Conservation (phyloP, 2,113 vertebrate species). For the Dipodomys merriami region DNA sequence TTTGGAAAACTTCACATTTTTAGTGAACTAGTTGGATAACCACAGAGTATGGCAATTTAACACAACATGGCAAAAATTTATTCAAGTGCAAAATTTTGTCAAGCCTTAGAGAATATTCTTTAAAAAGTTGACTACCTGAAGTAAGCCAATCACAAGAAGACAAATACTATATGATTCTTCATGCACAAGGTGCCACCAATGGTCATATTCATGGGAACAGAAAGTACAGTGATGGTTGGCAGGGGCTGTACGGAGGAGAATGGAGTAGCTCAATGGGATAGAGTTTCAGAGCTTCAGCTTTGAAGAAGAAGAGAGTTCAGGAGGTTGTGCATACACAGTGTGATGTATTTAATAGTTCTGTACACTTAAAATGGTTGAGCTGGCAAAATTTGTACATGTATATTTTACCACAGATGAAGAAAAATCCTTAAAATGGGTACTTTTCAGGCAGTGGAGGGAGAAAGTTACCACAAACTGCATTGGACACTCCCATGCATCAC, state of each 20-base stretch:
- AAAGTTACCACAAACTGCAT: background rate
- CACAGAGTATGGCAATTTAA: background rate
- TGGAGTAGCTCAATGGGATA: background rate
- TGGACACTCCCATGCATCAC: too few relatives aligned
- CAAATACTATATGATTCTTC: background rate
- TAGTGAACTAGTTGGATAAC: background rate
- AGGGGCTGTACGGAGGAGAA: background rate
- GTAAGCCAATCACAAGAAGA: background rate
- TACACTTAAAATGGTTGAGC: background rate
- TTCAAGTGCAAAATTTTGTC: background rate
- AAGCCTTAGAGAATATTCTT: background rate
- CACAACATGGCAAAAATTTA: background rate
- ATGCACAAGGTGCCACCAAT: background rate
- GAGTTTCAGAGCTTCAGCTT: background rate
- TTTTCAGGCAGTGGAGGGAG: background rate
- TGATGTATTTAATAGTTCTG: background rate
- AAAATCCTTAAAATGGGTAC: background rate
- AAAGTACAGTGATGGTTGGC: background rate
- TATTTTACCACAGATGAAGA: background rate
- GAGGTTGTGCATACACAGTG: background rate
- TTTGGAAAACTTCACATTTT: constrained; percentile 1
- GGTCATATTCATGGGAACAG: background rate
- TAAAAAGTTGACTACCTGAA: background rate
- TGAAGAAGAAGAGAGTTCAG: background rate
- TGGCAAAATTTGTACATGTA: background rate